These are phyloP conservation scores for Perizoma affinitatum DNA, from an alignment of 2,888 invertebrate genomes.

Conservation along the genomic window DNA sequence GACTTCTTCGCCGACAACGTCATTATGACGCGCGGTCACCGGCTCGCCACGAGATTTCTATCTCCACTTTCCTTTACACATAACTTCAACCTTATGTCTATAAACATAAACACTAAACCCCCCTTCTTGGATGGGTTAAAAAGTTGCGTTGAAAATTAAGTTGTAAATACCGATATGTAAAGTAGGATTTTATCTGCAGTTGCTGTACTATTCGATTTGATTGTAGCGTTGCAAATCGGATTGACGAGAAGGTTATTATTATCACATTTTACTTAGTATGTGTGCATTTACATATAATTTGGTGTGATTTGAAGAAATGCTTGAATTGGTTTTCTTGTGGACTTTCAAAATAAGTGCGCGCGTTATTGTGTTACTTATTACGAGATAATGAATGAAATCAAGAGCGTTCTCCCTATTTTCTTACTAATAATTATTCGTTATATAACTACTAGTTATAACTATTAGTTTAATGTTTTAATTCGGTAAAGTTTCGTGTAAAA, in stretches of 20 bases:
- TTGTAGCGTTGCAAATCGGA: constrained; percentile 77
- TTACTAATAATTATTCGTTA: no score
- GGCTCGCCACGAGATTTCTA: constrained; percentile 69
- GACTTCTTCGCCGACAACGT: constrained; percentile 79
- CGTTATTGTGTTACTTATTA: constrained; percentile 2
- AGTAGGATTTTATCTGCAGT: constrained; percentile 40
- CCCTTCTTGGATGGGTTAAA: constrained; percentile 4
- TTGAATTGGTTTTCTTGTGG: constrained; percentile 44
- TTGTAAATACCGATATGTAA: constrained; percentile 49
- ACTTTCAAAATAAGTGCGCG: constrained; percentile 17
- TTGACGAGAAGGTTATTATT: constrained; percentile 83
- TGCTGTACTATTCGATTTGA: constrained; percentile 63
- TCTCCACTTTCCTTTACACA: constrained; percentile 49
- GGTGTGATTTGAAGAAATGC: constrained; percentile 61
- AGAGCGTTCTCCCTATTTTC: no score
- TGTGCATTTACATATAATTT: constrained; percentile 65
- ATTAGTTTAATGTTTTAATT: no score
- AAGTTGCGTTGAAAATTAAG: constrained; percentile 50
- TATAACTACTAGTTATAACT: no score
- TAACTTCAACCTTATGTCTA: constrained; percentile 46
- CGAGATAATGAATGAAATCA: no score
- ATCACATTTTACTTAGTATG: constrained; percentile 77
- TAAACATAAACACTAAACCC: constrained; percentile 39
- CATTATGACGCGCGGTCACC: constrained; percentile 76
- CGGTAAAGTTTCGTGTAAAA: no score